Conservation (phyloP, 2,797 vertebrate genomes). For the Urosaurus nigricauda region DNA sequence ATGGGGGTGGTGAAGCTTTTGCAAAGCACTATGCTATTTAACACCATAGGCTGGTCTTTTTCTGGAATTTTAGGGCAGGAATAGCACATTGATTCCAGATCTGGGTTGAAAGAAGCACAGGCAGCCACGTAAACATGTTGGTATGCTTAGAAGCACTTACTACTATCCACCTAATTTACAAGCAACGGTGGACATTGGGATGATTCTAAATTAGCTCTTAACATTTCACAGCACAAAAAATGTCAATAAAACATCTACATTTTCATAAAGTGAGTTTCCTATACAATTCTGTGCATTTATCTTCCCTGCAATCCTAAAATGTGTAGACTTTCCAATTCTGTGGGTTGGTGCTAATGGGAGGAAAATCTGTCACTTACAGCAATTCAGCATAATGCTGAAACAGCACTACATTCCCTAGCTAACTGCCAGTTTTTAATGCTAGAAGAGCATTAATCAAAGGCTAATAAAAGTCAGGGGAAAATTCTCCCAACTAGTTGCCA, state of each 20-base stretch:
- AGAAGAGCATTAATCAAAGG: slow-evolving; percentile 55
- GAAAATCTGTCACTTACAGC: slow-evolving; percentile 38
- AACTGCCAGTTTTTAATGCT: slow-evolving; percentile 58
- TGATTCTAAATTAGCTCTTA: slow-evolving; percentile 24
- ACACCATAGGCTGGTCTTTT: not conserved
- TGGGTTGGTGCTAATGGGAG: slow-evolving; percentile 20
- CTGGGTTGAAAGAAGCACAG: slow-evolving; percentile 1
- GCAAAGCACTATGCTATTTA: slow-evolving; percentile 19
- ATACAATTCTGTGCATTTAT: slow-evolving; percentile 25
- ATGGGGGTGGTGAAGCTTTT: slow-evolving; percentile 12
- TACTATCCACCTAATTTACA: not conserved
- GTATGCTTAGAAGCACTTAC: not conserved
- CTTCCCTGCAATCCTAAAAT: not conserved
- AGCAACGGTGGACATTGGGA: slow-evolving; percentile 3
- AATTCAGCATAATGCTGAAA: slow-evolving; percentile 38
- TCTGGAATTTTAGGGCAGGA: slow-evolving; percentile 29
- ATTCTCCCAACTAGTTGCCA: not conserved
- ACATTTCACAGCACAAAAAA: slow-evolving; percentile 15
- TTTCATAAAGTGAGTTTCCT: slow-evolving; percentile 24
- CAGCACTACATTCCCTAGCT: slow-evolving; percentile 8
- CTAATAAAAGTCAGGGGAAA: slow-evolving; percentile 23
- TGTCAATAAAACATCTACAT: not conserved
- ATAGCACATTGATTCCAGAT: slow-evolving; percentile 15
- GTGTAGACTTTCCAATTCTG: slow-evolving; percentile 24
- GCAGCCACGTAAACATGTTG: not conserved